Evolutionary conservation across 2,113 vertebrate genomes (phyloP).

Genomic region (Baryphthengus martii): DNA sequence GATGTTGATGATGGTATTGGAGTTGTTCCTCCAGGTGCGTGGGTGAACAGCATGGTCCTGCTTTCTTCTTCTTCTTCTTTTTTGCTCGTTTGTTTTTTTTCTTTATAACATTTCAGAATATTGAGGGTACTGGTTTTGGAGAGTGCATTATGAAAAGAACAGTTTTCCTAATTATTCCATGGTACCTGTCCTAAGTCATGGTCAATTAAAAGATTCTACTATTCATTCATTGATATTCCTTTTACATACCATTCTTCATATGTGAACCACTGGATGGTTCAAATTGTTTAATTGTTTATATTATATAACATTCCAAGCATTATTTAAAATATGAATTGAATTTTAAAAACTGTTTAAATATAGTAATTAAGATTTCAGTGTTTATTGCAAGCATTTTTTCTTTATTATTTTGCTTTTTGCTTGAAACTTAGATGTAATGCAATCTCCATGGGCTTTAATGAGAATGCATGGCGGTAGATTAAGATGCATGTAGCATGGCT

Average conservation of each 20-base stretch:
- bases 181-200: conserved; percentile 8
- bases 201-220: neutral
- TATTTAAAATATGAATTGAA: conserved; percentile 38
- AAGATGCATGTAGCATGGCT: conserved; percentile 77
- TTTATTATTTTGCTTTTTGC: conserved; percentile 36
- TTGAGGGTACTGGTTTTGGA: conserved; percentile 67
- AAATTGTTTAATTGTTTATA: neutral
- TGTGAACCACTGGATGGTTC: neutral
- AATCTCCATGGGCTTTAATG: conserved; percentile 51
- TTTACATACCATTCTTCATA: neutral
- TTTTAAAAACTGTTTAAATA: neutral
- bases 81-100: neutral
- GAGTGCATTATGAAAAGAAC: conserved; percentile 45
- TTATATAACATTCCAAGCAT: conserved; percentile 11
- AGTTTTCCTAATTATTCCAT: conserved; percentile 55
- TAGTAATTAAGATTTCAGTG: neutral
- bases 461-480: conserved; percentile 69
- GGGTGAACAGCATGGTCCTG: conserved; percentile 79
- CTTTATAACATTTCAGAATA: conserved; percentile 54
- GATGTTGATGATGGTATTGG: conserved; percentile 99
- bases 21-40: conserved; percentile 95
- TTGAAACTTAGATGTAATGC: conserved; percentile 34
- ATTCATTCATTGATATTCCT: neutral
- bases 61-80: conserved; percentile 50
- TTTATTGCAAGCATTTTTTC: neutral